Evolutionary conservation across 1,140 invertebrate species (phyloP).

Genomic region (Drosophila pallidifrons): DNA sequence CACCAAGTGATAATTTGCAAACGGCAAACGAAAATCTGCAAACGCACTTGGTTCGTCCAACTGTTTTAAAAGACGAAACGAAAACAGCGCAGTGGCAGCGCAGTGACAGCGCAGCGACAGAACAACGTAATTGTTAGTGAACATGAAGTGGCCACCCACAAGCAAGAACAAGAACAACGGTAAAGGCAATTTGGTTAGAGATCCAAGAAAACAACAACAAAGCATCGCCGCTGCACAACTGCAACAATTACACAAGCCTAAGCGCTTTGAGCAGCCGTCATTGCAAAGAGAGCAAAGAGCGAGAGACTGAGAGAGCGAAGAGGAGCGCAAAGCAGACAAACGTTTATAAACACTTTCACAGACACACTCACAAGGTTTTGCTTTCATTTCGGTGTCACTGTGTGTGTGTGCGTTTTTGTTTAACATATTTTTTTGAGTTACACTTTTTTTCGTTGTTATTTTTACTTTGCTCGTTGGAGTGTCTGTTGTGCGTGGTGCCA

Average conservation of each 20-base stretch:
- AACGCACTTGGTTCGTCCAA: constrained; percentile 27
- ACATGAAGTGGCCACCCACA: constrained; percentile 36
- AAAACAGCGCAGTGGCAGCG: constrained; percentile 25
- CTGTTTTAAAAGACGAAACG: constrained; percentile 16
- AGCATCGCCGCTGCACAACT: constrained; percentile 54
- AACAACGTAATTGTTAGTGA: constrained; percentile 43
- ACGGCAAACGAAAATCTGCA: constrained; percentile 26
- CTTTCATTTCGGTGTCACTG: constrained; percentile 4
- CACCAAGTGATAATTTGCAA: constrained; percentile 39
- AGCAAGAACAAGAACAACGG: constrained; percentile 30
- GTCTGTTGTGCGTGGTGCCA: constrained; percentile 30
- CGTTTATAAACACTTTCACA: constrained; percentile 27
- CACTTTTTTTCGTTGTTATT: constrained; percentile 8
- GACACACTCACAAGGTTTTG: neutral
- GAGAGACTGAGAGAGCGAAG: constrained; percentile 15
- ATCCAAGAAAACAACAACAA: constrained; percentile 37
- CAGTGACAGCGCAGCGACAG: constrained; percentile 27
- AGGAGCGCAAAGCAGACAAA: constrained; percentile 7
- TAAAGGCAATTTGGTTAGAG: constrained; percentile 4
- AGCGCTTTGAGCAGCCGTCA: constrained; percentile 30
- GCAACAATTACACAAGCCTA: constrained; percentile 36
- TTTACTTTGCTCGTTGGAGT: constrained; percentile 30
- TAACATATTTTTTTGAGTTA: neutral
- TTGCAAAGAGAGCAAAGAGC: constrained; percentile 4
- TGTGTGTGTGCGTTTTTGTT: neutral